Base-by-base conservation (phyloP, 2,888 invertebrate genomes). In the Sphaeridia pumilis region DNA sequence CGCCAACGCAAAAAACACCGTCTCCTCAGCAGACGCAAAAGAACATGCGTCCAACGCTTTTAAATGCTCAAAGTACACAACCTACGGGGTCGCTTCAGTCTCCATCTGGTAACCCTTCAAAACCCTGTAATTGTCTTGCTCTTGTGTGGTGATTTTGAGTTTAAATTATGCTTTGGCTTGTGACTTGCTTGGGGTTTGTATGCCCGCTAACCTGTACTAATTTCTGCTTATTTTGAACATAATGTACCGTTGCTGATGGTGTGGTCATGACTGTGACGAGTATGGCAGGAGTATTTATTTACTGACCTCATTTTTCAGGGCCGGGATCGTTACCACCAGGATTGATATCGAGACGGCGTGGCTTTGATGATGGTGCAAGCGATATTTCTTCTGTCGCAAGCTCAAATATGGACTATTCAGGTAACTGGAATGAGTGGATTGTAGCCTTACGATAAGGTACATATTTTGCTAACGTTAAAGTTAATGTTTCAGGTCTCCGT, bases 301-400 rank as follows among this genome's bases (percentile, higher is more conserved):
- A 31, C 31, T 14, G n/a, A n/a, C 5, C 12, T 24, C 12, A 20
- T 35, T 31, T 55, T 58, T 7, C 46, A 67, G 71, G 89, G 67
- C 88, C 87, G 56, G 84, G 84, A 53, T 84, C 84, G 51, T 73
- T 85, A 64, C 82, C 80, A 66, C 84, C 83, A 65, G 85, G 81
- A 70, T 78, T 78, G 70, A 83, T 80, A 79, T 82, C 81, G 68
- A 84, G 80, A 74, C 71, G 78, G 54, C 74, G 77, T 66, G 76
- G 78, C 65, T 82, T 80, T 68, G 83, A 83, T 69, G 84, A 84
- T 69, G 82, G 81, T 62, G 79, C 83, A 68, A 87, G 87, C 72
- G 87, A 88, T 74, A 84, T 86, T 67, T 84, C 84, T 68, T 84
- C 84, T 67, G 83, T 84, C 59, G 81, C 83, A 67, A 84, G 82